These are phyloP conservation scores for Drosophila ananassae DNA, from an alignment of 1,140 invertebrate genomes.

Conservation along the genomic window DNA sequence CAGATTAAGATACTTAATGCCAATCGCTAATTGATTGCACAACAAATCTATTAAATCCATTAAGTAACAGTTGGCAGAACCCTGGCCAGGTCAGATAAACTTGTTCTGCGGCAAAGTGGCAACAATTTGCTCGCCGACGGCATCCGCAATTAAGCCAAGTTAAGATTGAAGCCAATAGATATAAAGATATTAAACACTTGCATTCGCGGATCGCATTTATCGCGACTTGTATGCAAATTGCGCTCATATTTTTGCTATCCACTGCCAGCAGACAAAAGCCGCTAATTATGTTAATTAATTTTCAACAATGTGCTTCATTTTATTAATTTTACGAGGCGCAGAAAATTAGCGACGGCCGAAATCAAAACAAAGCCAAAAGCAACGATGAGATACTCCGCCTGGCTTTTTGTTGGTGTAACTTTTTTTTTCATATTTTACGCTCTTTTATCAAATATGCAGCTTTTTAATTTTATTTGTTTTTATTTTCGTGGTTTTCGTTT, in stretches of 20 bases:
- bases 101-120: conserved; percentile 48
- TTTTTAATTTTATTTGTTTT: conserved; percentile 33
- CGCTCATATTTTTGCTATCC: conserved; percentile 24
- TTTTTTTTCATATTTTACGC: conserved; percentile 30
- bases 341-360: conserved; percentile 68
- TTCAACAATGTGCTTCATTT: conserved; percentile 67
- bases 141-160: conserved; percentile 58
- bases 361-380: conserved; percentile 31
- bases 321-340: conserved; percentile 78
- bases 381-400: neutral
- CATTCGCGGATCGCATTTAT: conserved; percentile 30
- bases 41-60: conserved; percentile 50
- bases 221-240: conserved; percentile 44
- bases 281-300: conserved; percentile 75
- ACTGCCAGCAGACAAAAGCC: conserved; percentile 48
- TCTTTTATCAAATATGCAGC: conserved; percentile 55
- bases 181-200: conserved; percentile 13
- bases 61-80: conserved; percentile 49
- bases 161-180: conserved; percentile 20
- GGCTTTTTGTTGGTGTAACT: neutral
- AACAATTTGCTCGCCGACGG: conserved; percentile 55
- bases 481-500: conserved; percentile 23
- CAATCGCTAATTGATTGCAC: conserved; percentile 55
- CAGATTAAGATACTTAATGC: conserved; percentile 8
- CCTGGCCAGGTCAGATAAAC: conserved; percentile 16